Percentiles rank a stretch among this genome's conserved stretches.
Conservation (phyloP, 2,113 vertebrate species). For the Cervus canadensis region DNA sequence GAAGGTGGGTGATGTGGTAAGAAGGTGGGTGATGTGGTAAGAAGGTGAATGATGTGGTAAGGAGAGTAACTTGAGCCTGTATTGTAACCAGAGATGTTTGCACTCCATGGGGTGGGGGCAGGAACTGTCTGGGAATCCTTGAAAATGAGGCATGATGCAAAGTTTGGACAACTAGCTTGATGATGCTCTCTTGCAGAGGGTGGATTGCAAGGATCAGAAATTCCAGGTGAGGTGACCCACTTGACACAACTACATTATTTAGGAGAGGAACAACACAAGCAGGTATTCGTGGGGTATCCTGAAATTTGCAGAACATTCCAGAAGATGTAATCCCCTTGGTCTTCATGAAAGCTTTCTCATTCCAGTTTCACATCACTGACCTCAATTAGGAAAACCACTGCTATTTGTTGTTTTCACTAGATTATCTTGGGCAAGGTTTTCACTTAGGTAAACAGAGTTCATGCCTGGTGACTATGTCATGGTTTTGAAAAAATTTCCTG, state of each 20-base stretch:
- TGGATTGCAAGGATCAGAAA: not conserved
- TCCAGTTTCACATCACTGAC: not conserved
- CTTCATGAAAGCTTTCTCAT: not conserved
- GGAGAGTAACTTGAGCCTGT: no score
- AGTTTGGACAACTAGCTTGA: not conserved
- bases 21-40: not conserved
- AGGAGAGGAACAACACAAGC: not conserved
- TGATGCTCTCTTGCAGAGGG: not conserved
- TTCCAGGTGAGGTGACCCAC: not conserved
- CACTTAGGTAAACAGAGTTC: not conserved
- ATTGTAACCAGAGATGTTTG: not conserved
- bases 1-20: not conserved
- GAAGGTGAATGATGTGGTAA: not conserved
- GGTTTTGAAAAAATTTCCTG: constrained; percentile 33
- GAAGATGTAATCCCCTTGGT: not conserved
- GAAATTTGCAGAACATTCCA: not conserved
- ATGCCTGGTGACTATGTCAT: not conserved
- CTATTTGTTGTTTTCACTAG: not conserved
- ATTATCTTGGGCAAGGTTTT: not conserved
- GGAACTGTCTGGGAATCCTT: not conserved
- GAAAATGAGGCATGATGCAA: not conserved
- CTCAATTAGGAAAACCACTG: not conserved
- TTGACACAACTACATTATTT: not conserved
- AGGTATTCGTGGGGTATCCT: not conserved
- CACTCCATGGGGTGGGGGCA: not conserved